phyloP scores from a whole-genome alignment of 2,888 invertebrate species.

The Drosophila putrida region DNA sequence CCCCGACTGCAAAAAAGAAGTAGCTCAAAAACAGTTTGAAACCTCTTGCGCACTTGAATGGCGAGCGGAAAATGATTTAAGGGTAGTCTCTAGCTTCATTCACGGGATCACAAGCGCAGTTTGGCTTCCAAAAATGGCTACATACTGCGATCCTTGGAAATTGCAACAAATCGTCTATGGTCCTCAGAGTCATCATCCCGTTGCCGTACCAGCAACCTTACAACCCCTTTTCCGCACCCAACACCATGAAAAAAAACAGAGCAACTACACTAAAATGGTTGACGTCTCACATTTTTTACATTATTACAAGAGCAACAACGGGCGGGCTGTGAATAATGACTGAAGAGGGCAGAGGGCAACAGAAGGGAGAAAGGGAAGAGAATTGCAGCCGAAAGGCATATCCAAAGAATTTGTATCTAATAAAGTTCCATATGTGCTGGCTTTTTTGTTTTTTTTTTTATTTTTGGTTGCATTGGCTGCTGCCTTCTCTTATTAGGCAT shows the following conservation, averaged over 20 bases:
- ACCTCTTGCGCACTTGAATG: slow-evolving; percentile 79
- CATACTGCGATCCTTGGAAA: slow-evolving; percentile 59
- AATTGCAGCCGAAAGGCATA: slow-evolving; percentile 51
- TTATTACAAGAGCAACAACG: slow-evolving; percentile 62
- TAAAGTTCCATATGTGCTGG: slow-evolving; percentile 74
- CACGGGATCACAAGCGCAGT: slow-evolving; percentile 61
- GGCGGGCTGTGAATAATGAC: slow-evolving; percentile 11
- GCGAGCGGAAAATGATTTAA: slow-evolving; percentile 48
- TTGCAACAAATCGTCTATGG: slow-evolving; percentile 71
- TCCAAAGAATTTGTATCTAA: slow-evolving; percentile 75
- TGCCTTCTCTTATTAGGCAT: slow-evolving; percentile 67
- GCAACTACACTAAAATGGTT: slow-evolving; percentile 80
- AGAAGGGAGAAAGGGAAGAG: slow-evolving; percentile 3
- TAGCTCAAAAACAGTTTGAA: slow-evolving; percentile 23
- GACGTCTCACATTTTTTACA: slow-evolving; percentile 67
- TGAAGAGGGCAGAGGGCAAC: background rate
- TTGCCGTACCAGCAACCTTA: slow-evolving; percentile 13
- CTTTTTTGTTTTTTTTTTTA: slow-evolving; percentile 11
- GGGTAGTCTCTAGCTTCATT: slow-evolving; percentile 41
- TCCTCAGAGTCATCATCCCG: slow-evolving; percentile 41
- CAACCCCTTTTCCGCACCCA: slow-evolving; percentile 73
- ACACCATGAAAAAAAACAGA: slow-evolving; percentile 42
- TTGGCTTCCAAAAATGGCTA: slow-evolving; percentile 66
- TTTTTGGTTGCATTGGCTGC: background rate
- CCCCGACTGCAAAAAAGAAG: slow-evolving; percentile 39